Conservation (phyloP, 2,113 vertebrate genomes). For the Oryzias woworae region DNA sequence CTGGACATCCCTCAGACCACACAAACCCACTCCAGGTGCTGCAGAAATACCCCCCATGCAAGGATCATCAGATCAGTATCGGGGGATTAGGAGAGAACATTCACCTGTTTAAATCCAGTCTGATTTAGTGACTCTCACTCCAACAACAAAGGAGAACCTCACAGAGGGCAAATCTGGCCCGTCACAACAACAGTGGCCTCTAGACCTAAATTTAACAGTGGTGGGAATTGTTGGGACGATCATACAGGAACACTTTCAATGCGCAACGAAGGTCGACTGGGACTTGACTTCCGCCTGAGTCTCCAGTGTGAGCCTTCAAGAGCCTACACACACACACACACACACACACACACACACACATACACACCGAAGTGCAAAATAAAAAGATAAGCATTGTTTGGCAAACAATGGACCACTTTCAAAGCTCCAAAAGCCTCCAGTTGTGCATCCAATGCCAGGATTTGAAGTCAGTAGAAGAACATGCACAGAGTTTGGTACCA, state of each 20-base stretch:
- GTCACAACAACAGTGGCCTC: constrained; percentile 69
- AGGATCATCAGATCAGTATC: constrained; percentile 34
- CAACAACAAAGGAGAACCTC: constrained; percentile 63
- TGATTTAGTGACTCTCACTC: constrained; percentile 49
- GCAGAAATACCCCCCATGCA: constrained; percentile 48
- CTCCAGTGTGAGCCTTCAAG: constrained; percentile 57
- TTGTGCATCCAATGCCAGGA: constrained; percentile 64
- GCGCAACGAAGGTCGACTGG: constrained; percentile 77
- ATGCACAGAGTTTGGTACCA: constrained; percentile 9
- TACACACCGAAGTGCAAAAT: constrained; percentile 62
- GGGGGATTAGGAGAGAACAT: constrained; percentile 42
- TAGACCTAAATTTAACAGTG: constrained; percentile 80
- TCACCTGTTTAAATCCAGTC: constrained; percentile 68
- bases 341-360: background rate
- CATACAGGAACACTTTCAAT: constrained; percentile 83
- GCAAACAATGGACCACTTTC: constrained; percentile 81
- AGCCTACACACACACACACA: background rate
- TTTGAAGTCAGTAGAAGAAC: constrained; percentile 60
- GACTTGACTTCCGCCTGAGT: constrained; percentile 76
- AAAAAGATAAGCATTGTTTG: constrained; percentile 82
- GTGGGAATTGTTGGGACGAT: constrained; percentile 75
- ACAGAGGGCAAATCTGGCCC: constrained; percentile 47
- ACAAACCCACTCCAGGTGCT: constrained; percentile 54
- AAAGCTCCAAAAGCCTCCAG: constrained; percentile 64
- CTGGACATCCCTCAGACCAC: constrained; percentile 53